Evolutionary conservation across 2,888 invertebrate species (phyloP), one percentile per base, ranked within the genome.

Genomic region (Tinea trinotella): DNA sequence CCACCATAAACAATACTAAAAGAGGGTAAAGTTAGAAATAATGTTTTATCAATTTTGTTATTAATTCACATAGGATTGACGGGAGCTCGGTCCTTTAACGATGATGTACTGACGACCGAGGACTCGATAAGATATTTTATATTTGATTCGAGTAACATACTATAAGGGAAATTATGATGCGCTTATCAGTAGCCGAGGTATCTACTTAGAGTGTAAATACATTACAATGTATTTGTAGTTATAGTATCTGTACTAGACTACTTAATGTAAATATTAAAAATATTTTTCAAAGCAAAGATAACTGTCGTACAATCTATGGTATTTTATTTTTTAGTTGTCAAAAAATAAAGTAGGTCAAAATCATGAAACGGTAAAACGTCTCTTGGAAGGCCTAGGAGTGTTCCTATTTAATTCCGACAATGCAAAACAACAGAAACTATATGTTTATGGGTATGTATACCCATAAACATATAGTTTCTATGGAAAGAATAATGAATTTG

Each of bases 51-150:
- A 24, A 24, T 24, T 24, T 40, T 2, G 15, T 15, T 40, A 40
- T 13, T 40, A 15, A 40, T n/a, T 7, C 7, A 7, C 7, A 40
- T 13, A 15, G 6, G 40, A 40, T 4, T 46, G n/a, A 46, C 46
- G 46, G 46, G 19, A 46, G 46, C 17, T 3, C 46, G 46, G 46
- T 19, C 46, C 15, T 19, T 6, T 12, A 17, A 17, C 18, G 46
- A 10, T 19, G 7, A 19, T 46, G 19, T 3, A 46, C 46, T 46
- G 46, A 46, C 18, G n/a, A 1, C 19, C 10, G 46, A 46, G 19
- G 17, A 46, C 46, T 18, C 2, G 46, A 46, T 46, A 46, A 46
- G 46, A 46, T 46, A 46, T 46, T 46, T 46, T 19, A 46, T 46
- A 19, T 46, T 46, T 44, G 35, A 44, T 44, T 46, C 15, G n/a